Evolutionary conservation across 2,888 invertebrate species (phyloP), one percentile per base, ranked within the genome.

Genomic region (Strigamia crassipes): DNA sequence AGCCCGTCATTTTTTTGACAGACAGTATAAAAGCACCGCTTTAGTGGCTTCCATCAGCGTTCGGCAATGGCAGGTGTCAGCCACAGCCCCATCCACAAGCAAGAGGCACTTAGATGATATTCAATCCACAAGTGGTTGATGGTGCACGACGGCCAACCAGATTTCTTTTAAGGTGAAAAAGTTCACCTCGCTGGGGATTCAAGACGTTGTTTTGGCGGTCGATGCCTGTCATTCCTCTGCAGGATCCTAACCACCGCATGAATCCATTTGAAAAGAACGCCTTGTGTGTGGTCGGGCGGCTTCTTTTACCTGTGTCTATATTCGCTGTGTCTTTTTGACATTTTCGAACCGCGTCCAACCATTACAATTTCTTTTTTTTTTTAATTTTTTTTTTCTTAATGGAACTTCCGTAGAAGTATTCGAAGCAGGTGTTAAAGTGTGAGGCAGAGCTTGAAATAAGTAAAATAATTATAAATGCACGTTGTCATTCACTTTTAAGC

Each of bases 21-120:
- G 66, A 66, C 66, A 66, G 66, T 66, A 66, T 66, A 66, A 66
- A 66, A 66, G 66, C 66, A 13, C 66, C 66, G 66, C 66, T 66
- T 66, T 66, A 66, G 66, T 66, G 66, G 66, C 66, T 66, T 66
- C 66, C 66, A 66, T 66, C 66, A 27, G 66, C 27, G 31, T 27
- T 66, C 27, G 8, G 66, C 27, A 10, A 66, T 66, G 66, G 66
- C 66, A 66, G 66, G 66, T 66, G 66, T 66, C 66, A 66, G 66
- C 66, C 66, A 66, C 66, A 27, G 31, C 66, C 66, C 66, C 66
- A 5, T 66, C 23, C 27, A 27, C 61, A 1, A 23, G 61, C 61
- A 61, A 61, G 66, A 66, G 66, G 27, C 66, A 66, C 66, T 66
- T 66, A 66, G 66, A 27, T 66, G 31, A 66, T 66, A 66, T 66